A percentile compares a stretch with the other conserved stretches of the same genome.
Conservation (phyloP, 1,140 invertebrate genomes). For the Drosophila mauritiana region DNA sequence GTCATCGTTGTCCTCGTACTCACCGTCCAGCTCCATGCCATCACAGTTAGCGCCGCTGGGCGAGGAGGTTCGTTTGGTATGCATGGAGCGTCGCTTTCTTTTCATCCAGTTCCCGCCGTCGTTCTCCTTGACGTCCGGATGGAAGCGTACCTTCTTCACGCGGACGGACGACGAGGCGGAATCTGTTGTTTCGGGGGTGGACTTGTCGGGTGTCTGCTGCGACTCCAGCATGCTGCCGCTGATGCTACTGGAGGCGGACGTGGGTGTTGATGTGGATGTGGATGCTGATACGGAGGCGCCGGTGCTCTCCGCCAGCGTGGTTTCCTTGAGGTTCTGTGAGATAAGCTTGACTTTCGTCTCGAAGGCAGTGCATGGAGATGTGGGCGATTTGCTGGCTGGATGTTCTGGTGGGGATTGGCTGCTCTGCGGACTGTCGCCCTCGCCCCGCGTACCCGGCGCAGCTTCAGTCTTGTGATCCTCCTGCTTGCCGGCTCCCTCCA, state of each 20-base stretch:
- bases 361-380: constrained; percentile 60
- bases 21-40: constrained; percentile 66
- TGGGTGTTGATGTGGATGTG: constrained; percentile 27
- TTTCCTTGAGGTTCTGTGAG: constrained; percentile 79
- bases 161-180: constrained; percentile 41
- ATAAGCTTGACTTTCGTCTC: constrained; percentile 79
- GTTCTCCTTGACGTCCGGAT: constrained; percentile 75
- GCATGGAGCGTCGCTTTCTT: constrained; percentile 57
- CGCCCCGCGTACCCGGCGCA: constrained; percentile 17
- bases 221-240: constrained; percentile 35
- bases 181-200: constrained; percentile 27
- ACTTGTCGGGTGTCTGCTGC: constrained; percentile 29
- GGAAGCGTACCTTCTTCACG: constrained; percentile 72
- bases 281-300: constrained; percentile 21
- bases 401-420: constrained; percentile 17
- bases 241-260: constrained; percentile 23
- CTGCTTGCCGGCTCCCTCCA: constrained; percentile 14
- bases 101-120: constrained; percentile 73
- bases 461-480: constrained; percentile 50
- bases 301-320: constrained; percentile 63
- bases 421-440: constrained; percentile 27
- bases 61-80: constrained; percentile 18
- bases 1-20: constrained; percentile 45
- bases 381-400: constrained; percentile 32
- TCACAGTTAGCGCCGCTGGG: constrained; percentile 41